These are phyloP conservation scores for Sparus aurata DNA, from an alignment of 2,797 vertebrate species.

Conservation along the genomic window DNA sequence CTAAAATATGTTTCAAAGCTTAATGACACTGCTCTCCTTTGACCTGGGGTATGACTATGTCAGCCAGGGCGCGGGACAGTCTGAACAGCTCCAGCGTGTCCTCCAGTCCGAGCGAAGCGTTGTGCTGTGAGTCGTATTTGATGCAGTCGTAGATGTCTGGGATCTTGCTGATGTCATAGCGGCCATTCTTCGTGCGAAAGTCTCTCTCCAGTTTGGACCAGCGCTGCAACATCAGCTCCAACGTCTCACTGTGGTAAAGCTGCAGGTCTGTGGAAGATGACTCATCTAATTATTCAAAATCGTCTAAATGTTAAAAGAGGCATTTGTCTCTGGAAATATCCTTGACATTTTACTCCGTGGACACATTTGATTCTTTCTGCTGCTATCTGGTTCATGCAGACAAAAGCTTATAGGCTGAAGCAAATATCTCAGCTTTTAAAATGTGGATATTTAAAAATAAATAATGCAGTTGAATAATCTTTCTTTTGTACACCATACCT, in stretches of 20 bases:
- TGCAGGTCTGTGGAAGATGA: conserved; percentile 88
- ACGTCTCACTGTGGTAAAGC: conserved; percentile 95
- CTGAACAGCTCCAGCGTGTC: conserved; percentile 93
- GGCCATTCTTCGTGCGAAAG: conserved; percentile 94
- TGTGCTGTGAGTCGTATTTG: conserved; percentile 97
- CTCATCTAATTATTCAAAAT: not conserved
- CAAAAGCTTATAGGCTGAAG: not conserved
- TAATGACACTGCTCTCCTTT: not conserved
- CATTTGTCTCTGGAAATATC: not conserved
- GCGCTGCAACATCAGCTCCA: conserved; percentile 97
- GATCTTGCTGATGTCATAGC: conserved; percentile 98
- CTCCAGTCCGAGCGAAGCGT: conserved; percentile 89
- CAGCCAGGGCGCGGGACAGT: conserved; percentile 93
- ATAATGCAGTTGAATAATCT: not conserved
- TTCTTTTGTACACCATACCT: not conserved
- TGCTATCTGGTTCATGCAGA: not conserved
- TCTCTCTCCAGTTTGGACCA: conserved; percentile 97
- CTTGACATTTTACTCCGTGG: not conserved
- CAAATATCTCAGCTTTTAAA: not conserved
- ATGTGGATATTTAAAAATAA: too few relatives aligned
- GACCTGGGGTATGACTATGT: conserved; percentile 97
- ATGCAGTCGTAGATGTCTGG: conserved; percentile 98
- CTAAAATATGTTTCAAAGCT: not conserved
- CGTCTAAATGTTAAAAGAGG: not conserved
- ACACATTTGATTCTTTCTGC: not conserved